Evolutionary conservation across 2,888 invertebrate species (phyloP), one percentile per base, ranked within the genome.

Genomic region (Acleris literana): DNA sequence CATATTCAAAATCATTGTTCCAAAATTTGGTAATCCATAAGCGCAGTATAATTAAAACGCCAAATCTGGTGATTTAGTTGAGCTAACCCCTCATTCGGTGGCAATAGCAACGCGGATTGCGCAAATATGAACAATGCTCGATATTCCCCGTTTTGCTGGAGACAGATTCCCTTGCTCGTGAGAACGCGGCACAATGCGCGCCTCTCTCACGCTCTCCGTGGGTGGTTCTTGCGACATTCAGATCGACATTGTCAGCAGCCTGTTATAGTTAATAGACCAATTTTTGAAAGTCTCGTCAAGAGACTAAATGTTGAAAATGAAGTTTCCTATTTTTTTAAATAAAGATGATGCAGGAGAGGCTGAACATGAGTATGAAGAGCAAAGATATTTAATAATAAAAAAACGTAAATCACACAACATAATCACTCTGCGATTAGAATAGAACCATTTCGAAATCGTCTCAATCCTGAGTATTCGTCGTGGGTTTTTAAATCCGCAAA

Each of bases 201-300:
- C 67, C 72, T 73, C 78, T 91, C 90, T 79, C 91, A 90, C 91
- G 90, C 87, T 87, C 85, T 84, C 85, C 64, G 83, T 82, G 80
- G 77, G 80, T 78, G 84, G 82, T 82, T 83, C 88, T 91, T 91
- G 86, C 90, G 83, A 89, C 87, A 90, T 83, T 84, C 69, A 62
- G 71, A 65, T 63, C 71, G 63, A 71, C 70, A 69, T 71, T 70
- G 70, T 70, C 72, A 72, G 67, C 69, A 44, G 59, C 55, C 59
- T 58, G 70, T 60, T 60, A 62, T 66, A 52, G 52, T 39, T 61
- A 62, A 62, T 62, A 56, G 57, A 66, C 52, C 62, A 43, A 25
- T 59, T 49, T 65, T 61, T 51, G 44, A 52, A 33, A 33, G 33
- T 33, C 33, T 3, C 33, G 33, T 33, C 33, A 39, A 13, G 33